phyloP scores from a whole-genome alignment of 1,140 invertebrate genomes.

The Steinernema feltiae region DNA sequence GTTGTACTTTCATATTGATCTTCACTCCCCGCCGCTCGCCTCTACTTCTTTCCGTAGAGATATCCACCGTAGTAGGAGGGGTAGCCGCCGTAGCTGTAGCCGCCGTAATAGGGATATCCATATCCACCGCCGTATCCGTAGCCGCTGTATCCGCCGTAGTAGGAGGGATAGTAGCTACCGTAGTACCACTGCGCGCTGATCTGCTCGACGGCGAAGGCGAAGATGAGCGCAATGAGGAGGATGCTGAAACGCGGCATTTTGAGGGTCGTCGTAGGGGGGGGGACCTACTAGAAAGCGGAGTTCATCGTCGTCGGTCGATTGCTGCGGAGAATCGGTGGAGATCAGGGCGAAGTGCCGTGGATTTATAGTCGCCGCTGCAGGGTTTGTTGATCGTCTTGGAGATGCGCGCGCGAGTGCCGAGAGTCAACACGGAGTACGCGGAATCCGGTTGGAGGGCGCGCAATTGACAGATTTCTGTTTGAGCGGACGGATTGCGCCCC shows the following conservation, averaged over 20 bases:
- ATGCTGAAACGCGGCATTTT: not conserved
- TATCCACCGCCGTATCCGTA: not conserved
- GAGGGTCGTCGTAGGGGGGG: not conserved
- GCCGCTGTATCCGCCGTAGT: not conserved
- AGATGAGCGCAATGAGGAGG: not conserved
- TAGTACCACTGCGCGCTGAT: conserved; percentile 10
- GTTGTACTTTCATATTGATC: too few relatives aligned
- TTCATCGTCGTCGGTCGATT: not conserved
- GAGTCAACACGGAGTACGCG: not conserved
- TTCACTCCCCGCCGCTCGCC: not conserved
- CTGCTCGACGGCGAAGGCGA: not conserved
- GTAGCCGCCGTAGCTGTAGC: not conserved
- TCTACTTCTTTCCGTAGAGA: conserved; percentile 4
- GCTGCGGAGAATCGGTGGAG: not conserved
- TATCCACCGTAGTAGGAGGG: not conserved
- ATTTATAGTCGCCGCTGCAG: not conserved
- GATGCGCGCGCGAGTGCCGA: not conserved
- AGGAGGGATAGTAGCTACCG: not conserved
- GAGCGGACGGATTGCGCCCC: not conserved
- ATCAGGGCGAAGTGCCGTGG: not conserved
- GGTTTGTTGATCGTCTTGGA: not conserved
- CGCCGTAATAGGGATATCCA: not conserved
- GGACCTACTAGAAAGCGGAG: not conserved
- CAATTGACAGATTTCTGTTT: conserved; percentile 9
- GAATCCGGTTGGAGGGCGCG: not conserved